Evolutionary conservation across 2,888 invertebrate species (phyloP).

Genomic region (Gnatocerus cornutus): DNA sequence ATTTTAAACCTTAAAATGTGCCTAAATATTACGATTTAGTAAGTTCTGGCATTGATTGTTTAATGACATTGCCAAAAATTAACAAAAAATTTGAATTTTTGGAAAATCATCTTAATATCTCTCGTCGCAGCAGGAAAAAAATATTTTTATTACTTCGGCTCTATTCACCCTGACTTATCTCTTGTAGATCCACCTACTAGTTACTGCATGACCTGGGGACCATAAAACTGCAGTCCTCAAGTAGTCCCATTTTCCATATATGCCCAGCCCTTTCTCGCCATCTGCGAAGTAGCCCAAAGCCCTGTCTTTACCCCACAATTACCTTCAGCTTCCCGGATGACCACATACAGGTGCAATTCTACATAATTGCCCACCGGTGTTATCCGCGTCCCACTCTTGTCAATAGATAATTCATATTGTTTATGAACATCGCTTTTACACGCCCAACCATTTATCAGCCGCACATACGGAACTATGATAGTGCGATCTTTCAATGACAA

Average conservation of each 20-base stretch:
- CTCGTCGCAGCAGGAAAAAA: no score
- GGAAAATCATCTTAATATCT: no score
- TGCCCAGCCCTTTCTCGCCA: not conserved
- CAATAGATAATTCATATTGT: slow-evolving; percentile 65
- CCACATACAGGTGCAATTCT: slow-evolving; percentile 36
- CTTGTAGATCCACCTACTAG: no score
- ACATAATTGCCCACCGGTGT: slow-evolving; percentile 57
- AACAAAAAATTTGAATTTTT: no score
- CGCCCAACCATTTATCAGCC: slow-evolving; percentile 60
- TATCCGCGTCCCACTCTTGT: slow-evolving; percentile 63
- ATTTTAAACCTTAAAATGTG: no score
- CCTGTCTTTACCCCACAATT: not conserved
- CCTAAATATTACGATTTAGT: no score
- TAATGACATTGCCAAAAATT: no score
- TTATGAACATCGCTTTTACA: slow-evolving; percentile 58
- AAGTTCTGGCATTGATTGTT: no score
- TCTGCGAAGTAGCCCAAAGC: slow-evolving; percentile 2
- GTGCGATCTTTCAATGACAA: slow-evolving; percentile 47
- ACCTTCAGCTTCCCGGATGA: slow-evolving; percentile 10
- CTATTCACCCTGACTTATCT: no score
- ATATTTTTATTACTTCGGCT: no score
- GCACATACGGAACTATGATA: slow-evolving; percentile 54
- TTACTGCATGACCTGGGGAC: no score
- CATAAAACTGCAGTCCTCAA: not conserved
- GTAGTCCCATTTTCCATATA: not conserved